Base-by-base conservation (phyloP, 2,888 invertebrate species). In the Lypha dubia region DNA sequence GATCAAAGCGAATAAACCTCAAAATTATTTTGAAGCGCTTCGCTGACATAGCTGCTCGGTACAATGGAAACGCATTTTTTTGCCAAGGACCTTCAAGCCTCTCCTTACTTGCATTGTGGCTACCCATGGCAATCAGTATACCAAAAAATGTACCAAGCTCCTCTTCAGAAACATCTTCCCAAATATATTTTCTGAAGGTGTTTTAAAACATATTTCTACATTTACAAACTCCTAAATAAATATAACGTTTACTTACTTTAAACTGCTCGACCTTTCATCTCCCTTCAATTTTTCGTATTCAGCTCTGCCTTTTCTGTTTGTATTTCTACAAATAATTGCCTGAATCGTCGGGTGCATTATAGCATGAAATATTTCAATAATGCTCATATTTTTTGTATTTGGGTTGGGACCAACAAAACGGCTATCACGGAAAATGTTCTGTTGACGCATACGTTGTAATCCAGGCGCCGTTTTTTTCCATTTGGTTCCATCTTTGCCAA, bases 341-440 rank as follows among this genome's bases (percentile, higher is more conserved):
- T n/a, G n/a, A n/a, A n/a, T n/a, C n/a, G n/a, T n/a, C n/a, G n/a
- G n/a, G n/a, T n/a, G n/a, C n/a, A n/a, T n/a, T n/a, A n/a, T n/a
- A n/a, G n/a, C n/a, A n/a, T n/a, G n/a, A n/a, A n/a, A n/a, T n/a
- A n/a, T n/a, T n/a, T n/a, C n/a, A n/a, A n/a, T n/a, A n/a, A n/a
- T n/a, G n/a, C n/a, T n/a, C n/a, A n/a, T n/a, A n/a, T 62, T 62
- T 3, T 53, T 53, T 13, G 24, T 53, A 15, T 32, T 62, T 56
- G 56, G 28, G n/a, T 32, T 56, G n/a, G 56, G 56, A 8, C 56
- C 28, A 32, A 56, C 32, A 56, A 56, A 56, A n/a, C 56, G 56
- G n/a, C n/a, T 56, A n/a, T 62, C 35, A 9, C 62, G 20, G 20
- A 62, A 62, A n/a, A 62, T 38, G 3, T 62, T 62, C 15, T 62